These are phyloP conservation scores for Spisula solida DNA, from an alignment of 2,888 invertebrate genomes.

Conservation along the genomic window DNA sequence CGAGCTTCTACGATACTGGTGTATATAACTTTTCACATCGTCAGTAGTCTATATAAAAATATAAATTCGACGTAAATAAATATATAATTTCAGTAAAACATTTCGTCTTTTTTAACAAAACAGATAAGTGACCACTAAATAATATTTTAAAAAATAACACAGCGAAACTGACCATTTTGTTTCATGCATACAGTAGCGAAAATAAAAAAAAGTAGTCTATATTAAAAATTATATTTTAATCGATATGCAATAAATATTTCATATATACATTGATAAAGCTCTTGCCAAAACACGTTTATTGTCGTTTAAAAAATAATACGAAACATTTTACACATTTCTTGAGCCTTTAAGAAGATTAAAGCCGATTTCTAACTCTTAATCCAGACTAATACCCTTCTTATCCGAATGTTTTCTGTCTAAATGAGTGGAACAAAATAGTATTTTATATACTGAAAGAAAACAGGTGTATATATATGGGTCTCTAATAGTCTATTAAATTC, in stretches of 20 bases:
- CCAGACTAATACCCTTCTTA: slow-evolving; percentile 60
- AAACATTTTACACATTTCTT: slow-evolving; percentile 2
- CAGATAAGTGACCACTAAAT: too few species aligned
- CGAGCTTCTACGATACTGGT: too few species aligned
- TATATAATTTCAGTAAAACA: too few species aligned
- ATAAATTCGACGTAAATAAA: too few species aligned
- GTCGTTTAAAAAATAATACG: slow-evolving; percentile 15
- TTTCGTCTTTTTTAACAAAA: too few species aligned
- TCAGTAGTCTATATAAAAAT: too few species aligned
- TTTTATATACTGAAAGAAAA: slow-evolving; percentile 16
- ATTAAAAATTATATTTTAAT: background rate
- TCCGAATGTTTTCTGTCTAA: slow-evolving; percentile 50
- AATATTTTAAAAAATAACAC: too few species aligned
- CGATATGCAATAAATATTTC: slow-evolving; percentile 11
- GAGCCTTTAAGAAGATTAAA: slow-evolving; percentile 65
- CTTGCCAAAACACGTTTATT: slow-evolving; percentile 19
- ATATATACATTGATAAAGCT: background rate
- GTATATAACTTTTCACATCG: too few species aligned
- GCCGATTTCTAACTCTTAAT: slow-evolving; percentile 60
- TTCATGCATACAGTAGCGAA: too few species aligned
- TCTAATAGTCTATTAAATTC: background rate
- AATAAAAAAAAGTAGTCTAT: too few species aligned
- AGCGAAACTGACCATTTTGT: too few species aligned
- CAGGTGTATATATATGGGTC: background rate
- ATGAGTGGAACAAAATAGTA: slow-evolving; percentile 45